Evolutionary conservation across 2,797 vertebrate genomes (phyloP), one percentile per base, ranked within the genome.

Genomic region (Esox masquinongy): DNA sequence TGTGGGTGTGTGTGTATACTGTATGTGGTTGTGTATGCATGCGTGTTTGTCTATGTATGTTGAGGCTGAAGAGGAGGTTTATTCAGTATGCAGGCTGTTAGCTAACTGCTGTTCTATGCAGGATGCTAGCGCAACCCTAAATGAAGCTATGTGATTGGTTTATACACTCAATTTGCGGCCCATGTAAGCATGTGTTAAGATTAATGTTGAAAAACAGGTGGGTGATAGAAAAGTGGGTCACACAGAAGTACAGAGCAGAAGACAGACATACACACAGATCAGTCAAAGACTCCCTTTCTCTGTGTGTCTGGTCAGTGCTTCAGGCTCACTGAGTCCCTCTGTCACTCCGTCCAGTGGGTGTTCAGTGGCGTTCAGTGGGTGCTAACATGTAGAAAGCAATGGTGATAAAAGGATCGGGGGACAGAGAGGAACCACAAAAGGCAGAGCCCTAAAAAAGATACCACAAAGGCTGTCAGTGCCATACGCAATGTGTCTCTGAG

Each of bases 121-220:
- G 61, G 61, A 77, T 51, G 43, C 59, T 72, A 72, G 67, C 69
- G 14, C 51, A 51, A 66, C 36, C 22, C 63, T 72, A 64, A 72
- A 70, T 53, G 53, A 19, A 29, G 69, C 75, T 1, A 22, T 39
- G 69, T 26, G 69, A 77, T 77, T 76, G 74, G 74, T 31, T 68
- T 70, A 72, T 72, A 39, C 34, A 77, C 72, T 66, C 53, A 53
- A 72, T 77, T 77, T 70, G 39, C 47, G n/a, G n/a, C n/a, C n/a
- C n/a, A n/a, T n/a, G 53, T 63, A 19, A 26, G 61, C n/a, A 24
- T 22, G 22, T 59, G 56, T 59, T 56, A 59, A 59, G 56, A 59
- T 3, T 59, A 24, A 59, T 19, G 56, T 59, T 11, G n/a, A 59
- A 59, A 59, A 59, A 12, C 56, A 59, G 8, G 56, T 59, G 56